phyloP scores from a whole-genome alignment of 2,797 vertebrate species.

The Discoglossus pictus region DNA sequence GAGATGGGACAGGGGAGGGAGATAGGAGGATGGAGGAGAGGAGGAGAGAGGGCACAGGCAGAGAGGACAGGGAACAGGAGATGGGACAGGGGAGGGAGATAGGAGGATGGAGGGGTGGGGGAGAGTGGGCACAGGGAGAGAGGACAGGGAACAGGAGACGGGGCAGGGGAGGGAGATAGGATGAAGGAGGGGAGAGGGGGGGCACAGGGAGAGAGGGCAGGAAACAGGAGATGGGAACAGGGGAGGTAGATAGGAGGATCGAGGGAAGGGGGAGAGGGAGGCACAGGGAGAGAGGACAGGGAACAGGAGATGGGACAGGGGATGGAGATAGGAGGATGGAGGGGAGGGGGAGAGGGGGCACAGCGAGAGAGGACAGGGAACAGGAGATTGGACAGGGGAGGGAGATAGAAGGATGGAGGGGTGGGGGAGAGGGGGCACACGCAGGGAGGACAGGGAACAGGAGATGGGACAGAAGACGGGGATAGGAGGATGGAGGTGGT shows the following conservation, averaged over 20 bases:
- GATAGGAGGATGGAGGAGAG: background rate
- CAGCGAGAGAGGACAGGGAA: background rate
- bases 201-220: conserved; percentile 34
- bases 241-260: conserved; percentile 1
- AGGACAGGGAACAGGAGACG: too few relatives aligned
- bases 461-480: background rate
- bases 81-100: background rate
- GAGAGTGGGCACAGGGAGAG: background rate
- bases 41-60: background rate
- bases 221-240: conserved; percentile 2
- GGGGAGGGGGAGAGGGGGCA: too few relatives aligned
- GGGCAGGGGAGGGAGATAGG: too few relatives aligned
- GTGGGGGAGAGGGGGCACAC: conserved; percentile 13
- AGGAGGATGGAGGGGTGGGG: too few relatives aligned
- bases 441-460: conserved; percentile 27
- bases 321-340: too few relatives aligned
- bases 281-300: background rate
- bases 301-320: background rate
- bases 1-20: background rate
- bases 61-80: background rate
- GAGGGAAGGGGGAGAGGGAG: background rate
- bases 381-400: background rate
- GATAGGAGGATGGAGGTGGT: background rate
- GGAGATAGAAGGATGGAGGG: too few relatives aligned
- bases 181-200: conserved; percentile 12